A percentile compares a stretch with the other conserved stretches of the same genome.
These are phyloP conservation scores for Yponomeuta cagnagella DNA, from an alignment of 2,888 invertebrate genomes.

Conservation along the genomic window DNA sequence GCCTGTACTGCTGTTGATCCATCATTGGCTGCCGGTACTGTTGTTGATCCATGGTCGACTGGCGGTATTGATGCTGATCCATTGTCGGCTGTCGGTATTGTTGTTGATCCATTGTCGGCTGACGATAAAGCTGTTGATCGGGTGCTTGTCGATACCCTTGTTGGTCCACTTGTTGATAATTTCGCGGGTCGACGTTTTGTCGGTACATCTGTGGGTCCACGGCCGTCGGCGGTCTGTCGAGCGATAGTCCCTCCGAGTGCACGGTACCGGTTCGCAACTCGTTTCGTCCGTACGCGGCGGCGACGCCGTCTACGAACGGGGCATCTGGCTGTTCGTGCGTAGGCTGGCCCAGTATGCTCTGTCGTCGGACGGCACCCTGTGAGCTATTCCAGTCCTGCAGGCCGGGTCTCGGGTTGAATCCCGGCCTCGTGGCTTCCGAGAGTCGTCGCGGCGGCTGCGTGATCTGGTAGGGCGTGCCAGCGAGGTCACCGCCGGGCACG, in stretches of 20 bases:
- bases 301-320: slow-evolving; percentile 43
- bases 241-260: slow-evolving; percentile 48
- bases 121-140: slow-evolving; percentile 42
- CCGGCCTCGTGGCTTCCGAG: slow-evolving; percentile 48
- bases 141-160: slow-evolving; percentile 32
- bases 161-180: slow-evolving; percentile 44
- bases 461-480: slow-evolving; percentile 49
- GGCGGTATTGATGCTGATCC: slow-evolving; percentile 27
- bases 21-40: slow-evolving; percentile 26
- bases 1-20: slow-evolving; percentile 64
- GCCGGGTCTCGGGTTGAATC: slow-evolving; percentile 45
- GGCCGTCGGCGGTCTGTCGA: slow-evolving; percentile 39
- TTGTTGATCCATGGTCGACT: slow-evolving; percentile 32
- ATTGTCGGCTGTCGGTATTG: slow-evolving; percentile 40
- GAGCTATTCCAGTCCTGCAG: slow-evolving; percentile 54
- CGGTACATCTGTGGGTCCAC: slow-evolving; percentile 4
- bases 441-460: slow-evolving; percentile 46
- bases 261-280: slow-evolving; percentile 60
- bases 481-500: slow-evolving; percentile 40
- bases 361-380: slow-evolving; percentile 48
- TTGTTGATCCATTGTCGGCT: slow-evolving; percentile 58
- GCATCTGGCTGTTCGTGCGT: slow-evolving; percentile 46
- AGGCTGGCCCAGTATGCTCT: slow-evolving; percentile 61
- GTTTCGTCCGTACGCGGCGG: slow-evolving; percentile 45
- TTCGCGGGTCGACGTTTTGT: slow-evolving; percentile 38